Conservation (phyloP, 1,140 invertebrate species). For the Aphelenchoides besseyi region DNA sequence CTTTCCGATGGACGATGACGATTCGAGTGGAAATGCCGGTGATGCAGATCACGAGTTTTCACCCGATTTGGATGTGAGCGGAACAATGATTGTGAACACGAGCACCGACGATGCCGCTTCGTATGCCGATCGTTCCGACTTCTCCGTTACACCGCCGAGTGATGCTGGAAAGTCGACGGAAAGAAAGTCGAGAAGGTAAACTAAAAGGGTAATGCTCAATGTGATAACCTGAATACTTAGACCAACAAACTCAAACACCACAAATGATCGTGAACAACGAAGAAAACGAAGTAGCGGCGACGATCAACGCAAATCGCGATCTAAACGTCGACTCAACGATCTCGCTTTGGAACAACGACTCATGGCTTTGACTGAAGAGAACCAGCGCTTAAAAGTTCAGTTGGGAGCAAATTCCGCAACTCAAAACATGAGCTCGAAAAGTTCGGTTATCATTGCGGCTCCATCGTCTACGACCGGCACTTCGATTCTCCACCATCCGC, state of each 20-base stretch:
- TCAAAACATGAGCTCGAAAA: neutral
- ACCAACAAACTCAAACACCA: too few relatives aligned
- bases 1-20: conserved; percentile 1
- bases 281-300: neutral
- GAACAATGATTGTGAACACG: neutral
- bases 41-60: neutral
- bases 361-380: neutral
- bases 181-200: too few relatives aligned
- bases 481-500: neutral
- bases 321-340: neutral
- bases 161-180: too few relatives aligned
- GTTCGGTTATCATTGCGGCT: neutral
- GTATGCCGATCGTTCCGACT: neutral
- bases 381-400: neutral
- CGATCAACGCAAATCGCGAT: neutral
- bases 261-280: too few relatives aligned
- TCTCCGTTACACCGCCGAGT: neutral
- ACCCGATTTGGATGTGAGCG: neutral
- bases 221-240: too few relatives aligned
- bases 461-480: neutral
- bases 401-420: too few relatives aligned
- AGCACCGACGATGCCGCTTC: neutral
- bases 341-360: neutral
- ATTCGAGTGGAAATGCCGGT: neutral
- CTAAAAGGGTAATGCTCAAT: too few relatives aligned